Base-by-base conservation (phyloP, 2,888 invertebrate genomes). In the Sinodicranocentrus sp. region DNA sequence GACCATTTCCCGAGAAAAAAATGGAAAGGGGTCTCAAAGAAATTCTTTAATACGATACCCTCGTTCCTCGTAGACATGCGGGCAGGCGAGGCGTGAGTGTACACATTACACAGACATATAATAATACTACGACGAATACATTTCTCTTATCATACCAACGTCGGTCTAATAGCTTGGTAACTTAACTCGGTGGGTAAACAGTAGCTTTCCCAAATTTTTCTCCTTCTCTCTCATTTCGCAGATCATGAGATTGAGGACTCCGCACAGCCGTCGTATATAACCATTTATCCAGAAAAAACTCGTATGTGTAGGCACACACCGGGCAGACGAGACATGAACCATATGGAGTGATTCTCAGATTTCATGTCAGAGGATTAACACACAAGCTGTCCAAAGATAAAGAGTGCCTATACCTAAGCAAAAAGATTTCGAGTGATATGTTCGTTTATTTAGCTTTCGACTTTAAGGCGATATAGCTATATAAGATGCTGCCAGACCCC, bases 321-420 rank as follows among this genome's bases (percentile, higher is more conserved):
- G 28, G 19, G 71, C 10, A 52, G 21, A 23, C 57, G 21, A 54
- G 59, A 72, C 63, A 52, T n/a, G 63, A 75, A 28, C 75, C 75
- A 75, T 75, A 63, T 65, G 75, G 75, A 75, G 25, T 15, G 28
- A 19, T 63, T 52, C 75, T 75, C 75, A n/a, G 52, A 52, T 75
- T 75, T 75, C 75, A 73, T 73, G 61, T 61, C 61, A 8, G 15
- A 43, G 48, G 61, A 73, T 73, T 59, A 72, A 39, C 72, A 73
- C 73, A 63, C 57, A 59, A 61, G 61, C 25, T 61, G 73, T 44
- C 73, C 73, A 61, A 43, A 73, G 44, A 70, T 28, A 72, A 72
- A 59, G 54, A 54, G 25, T 72, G 72, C 26, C 26, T 73, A 19
- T 15, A n/a, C 48, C n/a, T 5, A 2, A 48, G 48, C 10, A 48